Evolutionary conservation across 2,888 invertebrate species (phyloP), one percentile per base, ranked within the genome.

Genomic region (Phaedon cochleariae): DNA sequence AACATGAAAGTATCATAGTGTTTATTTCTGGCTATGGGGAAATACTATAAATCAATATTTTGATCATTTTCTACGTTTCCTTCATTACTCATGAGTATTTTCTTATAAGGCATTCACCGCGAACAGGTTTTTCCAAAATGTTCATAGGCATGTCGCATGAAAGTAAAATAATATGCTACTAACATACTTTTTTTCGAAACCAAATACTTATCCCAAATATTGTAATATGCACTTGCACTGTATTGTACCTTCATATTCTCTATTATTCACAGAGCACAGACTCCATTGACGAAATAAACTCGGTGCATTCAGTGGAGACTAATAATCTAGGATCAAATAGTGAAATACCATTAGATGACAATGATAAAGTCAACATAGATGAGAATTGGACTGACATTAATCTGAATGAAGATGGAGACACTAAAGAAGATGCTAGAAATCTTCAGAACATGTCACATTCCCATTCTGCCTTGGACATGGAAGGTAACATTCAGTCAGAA

Each of bases 331-430:
- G 90, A 78, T 89, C 90, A 0, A 90, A 89, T 65, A 90, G 88
- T 75, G 91, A 91, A 78, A 88, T 90, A 17, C 83, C 90, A 64
- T 82, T 89, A 53, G 92, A 92, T 70, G 92, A 92, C 77, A 91
- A 90, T 75, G 68, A 71, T 22, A 92, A 91, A 80, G 89, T 87
- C 31, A 89, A 88, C 70, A 90, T 90, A 73, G 95, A 95, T 77
- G 95, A 95, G 77, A 94, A 93, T 54, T 96, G 96, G 96, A 95
- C 95, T 0, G 95, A 96, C 79, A 95, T 96, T 45, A 96, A 95
- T 82, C 85, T 96, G 55, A 95, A 96, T 79, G 95, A 96, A 80
- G 95, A 95, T 65, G 88, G 89, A 0, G 88, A 88, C 67, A 78
- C 84, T 20, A 81, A 84, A 26, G 85, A 85, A 68, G 87, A 87